Evolutionary conservation across 2,888 invertebrate genomes (phyloP).

Genomic region (Tenthredo scrophulariae): DNA sequence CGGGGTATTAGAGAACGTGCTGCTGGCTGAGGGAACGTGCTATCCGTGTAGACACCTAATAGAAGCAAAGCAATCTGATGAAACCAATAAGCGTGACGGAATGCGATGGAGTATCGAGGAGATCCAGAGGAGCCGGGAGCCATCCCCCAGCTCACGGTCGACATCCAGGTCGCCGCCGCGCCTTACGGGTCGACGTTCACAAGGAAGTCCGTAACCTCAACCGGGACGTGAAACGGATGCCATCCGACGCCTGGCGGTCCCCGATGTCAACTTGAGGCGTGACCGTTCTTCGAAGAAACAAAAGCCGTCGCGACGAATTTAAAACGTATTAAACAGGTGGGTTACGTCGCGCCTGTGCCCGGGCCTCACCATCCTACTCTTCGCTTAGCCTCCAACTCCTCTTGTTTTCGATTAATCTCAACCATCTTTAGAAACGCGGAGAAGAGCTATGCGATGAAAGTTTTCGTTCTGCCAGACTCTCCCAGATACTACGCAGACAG

Average conservation of each 20-base stretch:
- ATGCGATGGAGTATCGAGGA: conserved; percentile 64
- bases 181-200: conserved; percentile 41
- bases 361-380: conserved; percentile 48
- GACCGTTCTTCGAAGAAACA: conserved; percentile 30
- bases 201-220: conserved; percentile 43
- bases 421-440: not conserved
- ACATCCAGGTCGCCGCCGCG: conserved; percentile 43
- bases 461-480: conserved; percentile 17
- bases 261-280: conserved; percentile 35
- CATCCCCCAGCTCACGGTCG: conserved; percentile 45
- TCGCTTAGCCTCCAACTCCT: conserved; percentile 46
- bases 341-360: not conserved
- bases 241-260: conserved; percentile 31
- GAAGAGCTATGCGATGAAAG: conserved; percentile 18
- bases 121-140: conserved; percentile 36
- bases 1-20: conserved; percentile 73
- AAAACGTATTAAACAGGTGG: conserved; percentile 42
- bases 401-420: conserved; percentile 42
- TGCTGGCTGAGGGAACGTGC: conserved; percentile 65
- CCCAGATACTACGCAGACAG: conserved; percentile 26
- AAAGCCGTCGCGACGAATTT: conserved; percentile 48
- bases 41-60: conserved; percentile 73
- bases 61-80: conserved; percentile 76
- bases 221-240: conserved; percentile 40
- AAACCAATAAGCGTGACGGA: conserved; percentile 77